These are phyloP conservation scores for Neofelis nebulosa DNA, from an alignment of 2,113 vertebrate species.

Conservation along the genomic window DNA sequence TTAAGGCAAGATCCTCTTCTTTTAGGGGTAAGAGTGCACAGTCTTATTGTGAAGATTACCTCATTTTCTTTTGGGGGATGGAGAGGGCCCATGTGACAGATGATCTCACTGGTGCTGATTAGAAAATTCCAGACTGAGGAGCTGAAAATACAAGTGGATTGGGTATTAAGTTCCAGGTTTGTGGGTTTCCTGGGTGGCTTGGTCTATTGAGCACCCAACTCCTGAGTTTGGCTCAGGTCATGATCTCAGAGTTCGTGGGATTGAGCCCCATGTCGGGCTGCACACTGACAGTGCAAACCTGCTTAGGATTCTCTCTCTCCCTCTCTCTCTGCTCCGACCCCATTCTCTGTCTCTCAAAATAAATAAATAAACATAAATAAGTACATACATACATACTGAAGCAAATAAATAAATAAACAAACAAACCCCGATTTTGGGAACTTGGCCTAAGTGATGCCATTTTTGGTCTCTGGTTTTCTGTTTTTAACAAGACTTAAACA, in stretches of 20 bases:
- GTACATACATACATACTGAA: too few species aligned
- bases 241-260: too few species aligned
- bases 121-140: neutral
- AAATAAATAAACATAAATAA: too few species aligned
- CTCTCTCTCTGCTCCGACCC: too few species aligned
- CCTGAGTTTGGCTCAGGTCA: too few species aligned
- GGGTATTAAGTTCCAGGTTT: neutral
- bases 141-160: neutral
- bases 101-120: neutral
- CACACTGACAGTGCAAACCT: too few species aligned
- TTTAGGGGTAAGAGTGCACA: neutral
- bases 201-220: too few species aligned
- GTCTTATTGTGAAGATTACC: neutral
- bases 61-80: neutral
- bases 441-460: neutral
- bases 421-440: neutral
- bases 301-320: too few species aligned
- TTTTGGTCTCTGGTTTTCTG: neutral
- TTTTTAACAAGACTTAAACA: neutral
- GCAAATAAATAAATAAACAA: too few species aligned
- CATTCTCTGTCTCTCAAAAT: too few species aligned
- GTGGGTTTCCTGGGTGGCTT: too few species aligned
- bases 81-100: neutral
- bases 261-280: too few species aligned
- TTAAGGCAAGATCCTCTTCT: neutral